Evolutionary conservation across 1,140 invertebrate species (phyloP), one percentile per base, ranked within the genome.

Genomic region (Bradysia coprophila): DNA sequence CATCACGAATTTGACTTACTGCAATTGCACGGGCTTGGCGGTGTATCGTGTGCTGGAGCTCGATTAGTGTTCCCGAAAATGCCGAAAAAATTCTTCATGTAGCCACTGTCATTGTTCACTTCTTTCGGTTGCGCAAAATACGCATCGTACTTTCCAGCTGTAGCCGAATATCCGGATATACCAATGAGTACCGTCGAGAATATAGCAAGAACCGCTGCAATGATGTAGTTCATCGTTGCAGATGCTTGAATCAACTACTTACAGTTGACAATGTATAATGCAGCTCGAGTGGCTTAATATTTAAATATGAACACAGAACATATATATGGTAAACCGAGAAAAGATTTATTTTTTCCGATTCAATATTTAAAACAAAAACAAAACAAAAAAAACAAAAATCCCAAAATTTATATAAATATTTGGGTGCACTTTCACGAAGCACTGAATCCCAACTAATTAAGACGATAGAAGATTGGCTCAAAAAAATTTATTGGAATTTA

Each of bases 41-140:
- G 61, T 18, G 61, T 61, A 44, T 64, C 62, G 49, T 63, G 61
- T 39, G 50, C 44, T 15, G 58, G 57, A n/a, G 57, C 55, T 34
- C 54, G 53, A 20, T 37, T 39, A 32, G 22, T 9, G 21, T 38
- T 18, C 11, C 11, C 18, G 13, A 38, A 15, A 13, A 15, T 34
- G 18, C 13, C 13, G 32, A 34, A 34, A 15, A 34, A 16, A 13
- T 15, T 15, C 18, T 34, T 34, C 32, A 15, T 16, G 18, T 13
- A 34, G 18, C 18, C 32, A 15, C 18, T 34, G n/a, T 34, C 28
- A 31, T 8, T 15, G 18, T 5, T 13, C 32, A 34, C n/a, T 34
- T 13, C 4, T 34, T 34, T 34, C 32, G n/a, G n/a, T 34, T 13
- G 13, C n/a, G n/a, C n/a, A 31, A 9, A 15, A 34, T 34, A 34